Conservation (phyloP, 1,140 invertebrate genomes). For the Venustaconcha ellipsiformis region DNA sequence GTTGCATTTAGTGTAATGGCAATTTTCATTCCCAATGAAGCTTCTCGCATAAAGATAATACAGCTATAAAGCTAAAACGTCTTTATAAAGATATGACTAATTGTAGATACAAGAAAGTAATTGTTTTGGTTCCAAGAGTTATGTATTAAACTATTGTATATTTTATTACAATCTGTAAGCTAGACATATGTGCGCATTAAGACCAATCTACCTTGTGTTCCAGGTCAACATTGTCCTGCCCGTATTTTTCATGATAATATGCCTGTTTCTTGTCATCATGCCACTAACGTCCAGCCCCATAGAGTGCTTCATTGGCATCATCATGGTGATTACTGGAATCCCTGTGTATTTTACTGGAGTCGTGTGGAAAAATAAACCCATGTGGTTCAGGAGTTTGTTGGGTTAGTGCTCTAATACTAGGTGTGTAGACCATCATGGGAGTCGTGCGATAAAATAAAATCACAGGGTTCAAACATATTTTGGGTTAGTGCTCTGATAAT, state of each 20-base stretch:
- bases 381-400: slow-evolving; percentile 75
- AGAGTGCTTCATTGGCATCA: slow-evolving; percentile 86
- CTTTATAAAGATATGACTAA: too few species aligned
- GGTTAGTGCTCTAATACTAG: slow-evolving; percentile 74
- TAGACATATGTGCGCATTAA: too few species aligned
- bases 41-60: too few species aligned
- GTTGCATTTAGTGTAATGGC: too few species aligned
- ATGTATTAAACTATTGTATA: too few species aligned
- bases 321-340: slow-evolving; percentile 88
- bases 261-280: slow-evolving; percentile 83
- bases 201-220: slow-evolving; percentile 6
- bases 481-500: slow-evolving; percentile 74
- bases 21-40: too few species aligned
- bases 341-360: slow-evolving; percentile 89
- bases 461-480: slow-evolving; percentile 71
- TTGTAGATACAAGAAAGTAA: too few species aligned
- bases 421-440: slow-evolving; percentile 83
- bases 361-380: slow-evolving; percentile 84
- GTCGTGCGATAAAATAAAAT: slow-evolving; percentile 87
- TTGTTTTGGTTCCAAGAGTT: too few species aligned
- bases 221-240: slow-evolving; percentile 75
- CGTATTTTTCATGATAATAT: slow-evolving; percentile 86
- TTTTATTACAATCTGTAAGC: too few species aligned
- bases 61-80: too few species aligned
- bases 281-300: slow-evolving; percentile 83